phyloP scores from a whole-genome alignment of 2,888 invertebrate genomes.

The Dicycla oo region DNA sequence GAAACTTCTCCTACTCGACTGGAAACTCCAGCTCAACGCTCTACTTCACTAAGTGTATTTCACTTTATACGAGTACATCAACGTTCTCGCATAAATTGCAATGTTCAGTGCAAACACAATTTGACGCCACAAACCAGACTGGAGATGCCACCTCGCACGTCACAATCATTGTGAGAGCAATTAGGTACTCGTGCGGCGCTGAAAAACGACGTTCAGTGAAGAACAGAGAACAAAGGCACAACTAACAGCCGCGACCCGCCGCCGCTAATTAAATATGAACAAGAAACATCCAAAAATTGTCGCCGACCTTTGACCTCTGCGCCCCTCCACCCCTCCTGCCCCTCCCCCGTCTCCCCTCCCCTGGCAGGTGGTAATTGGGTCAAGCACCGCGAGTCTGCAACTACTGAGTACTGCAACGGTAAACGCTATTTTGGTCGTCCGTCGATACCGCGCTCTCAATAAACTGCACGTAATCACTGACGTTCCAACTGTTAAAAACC shows the following conservation, averaged over 20 bases:
- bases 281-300: conserved; percentile 63
- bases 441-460: conserved; percentile 47
- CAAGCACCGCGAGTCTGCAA: conserved; percentile 48
- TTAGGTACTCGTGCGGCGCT: conserved; percentile 19
- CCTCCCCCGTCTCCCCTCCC: not conserved
- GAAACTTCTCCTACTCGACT: not conserved
- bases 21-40: conserved; percentile 4
- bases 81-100: not conserved
- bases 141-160: not conserved
- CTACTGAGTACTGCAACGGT: conserved; percentile 53
- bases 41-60: conserved; percentile 9
- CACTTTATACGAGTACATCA: conserved; percentile 1
- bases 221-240: conserved; percentile 50
- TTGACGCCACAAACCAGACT: conserved; percentile 4
- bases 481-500: conserved; percentile 33
- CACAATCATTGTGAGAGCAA: conserved; percentile 43
- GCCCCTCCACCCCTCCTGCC: not conserved
- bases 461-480: conserved; percentile 46
- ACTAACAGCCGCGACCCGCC: conserved; percentile 44
- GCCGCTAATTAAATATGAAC: conserved; percentile 61
- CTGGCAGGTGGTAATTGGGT: conserved; percentile 58
- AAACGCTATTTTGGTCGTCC: conserved; percentile 50
- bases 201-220: conserved; percentile 36
- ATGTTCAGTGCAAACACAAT: conserved; percentile 5
- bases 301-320: conserved; percentile 38